Evolutionary conservation across 2,113 vertebrate species (phyloP).

Genomic region (Ailuropoda melanoleuca): DNA sequence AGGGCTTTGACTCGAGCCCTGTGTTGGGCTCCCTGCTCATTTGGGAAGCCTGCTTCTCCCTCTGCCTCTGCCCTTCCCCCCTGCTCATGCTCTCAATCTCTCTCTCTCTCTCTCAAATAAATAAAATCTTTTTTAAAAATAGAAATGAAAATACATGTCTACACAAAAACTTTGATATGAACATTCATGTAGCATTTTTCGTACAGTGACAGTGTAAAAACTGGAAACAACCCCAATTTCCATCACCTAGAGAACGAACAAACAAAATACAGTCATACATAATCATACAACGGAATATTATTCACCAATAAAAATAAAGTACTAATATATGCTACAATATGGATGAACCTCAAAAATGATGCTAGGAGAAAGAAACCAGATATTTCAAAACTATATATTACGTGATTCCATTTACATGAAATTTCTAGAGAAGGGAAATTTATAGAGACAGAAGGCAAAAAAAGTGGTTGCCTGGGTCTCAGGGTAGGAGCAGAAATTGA

Average conservation of each 20-base stretch:
- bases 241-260: background rate
- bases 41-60: too few relatives aligned
- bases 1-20: too few relatives aligned
- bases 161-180: background rate
- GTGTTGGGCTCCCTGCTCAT: too few relatives aligned
- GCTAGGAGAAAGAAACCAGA: background rate
- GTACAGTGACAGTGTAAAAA: background rate
- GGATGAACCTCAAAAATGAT: background rate
- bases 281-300: background rate
- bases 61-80: too few relatives aligned
- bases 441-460: background rate
- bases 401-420: background rate
- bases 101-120: too few relatives aligned
- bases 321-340: background rate
- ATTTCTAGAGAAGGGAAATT: background rate
- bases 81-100: too few relatives aligned
- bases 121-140: too few relatives aligned
- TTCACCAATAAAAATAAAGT: background rate
- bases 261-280: background rate
- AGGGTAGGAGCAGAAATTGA: background rate
- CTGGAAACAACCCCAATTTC: background rate
- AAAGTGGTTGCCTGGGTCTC: background rate
- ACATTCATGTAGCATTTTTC: background rate
- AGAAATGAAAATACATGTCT: background rate
- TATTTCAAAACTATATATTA: background rate